phyloP scores from a whole-genome alignment of 2,797 vertebrate genomes.

The Lepidocolaptes lacrymiger region DNA sequence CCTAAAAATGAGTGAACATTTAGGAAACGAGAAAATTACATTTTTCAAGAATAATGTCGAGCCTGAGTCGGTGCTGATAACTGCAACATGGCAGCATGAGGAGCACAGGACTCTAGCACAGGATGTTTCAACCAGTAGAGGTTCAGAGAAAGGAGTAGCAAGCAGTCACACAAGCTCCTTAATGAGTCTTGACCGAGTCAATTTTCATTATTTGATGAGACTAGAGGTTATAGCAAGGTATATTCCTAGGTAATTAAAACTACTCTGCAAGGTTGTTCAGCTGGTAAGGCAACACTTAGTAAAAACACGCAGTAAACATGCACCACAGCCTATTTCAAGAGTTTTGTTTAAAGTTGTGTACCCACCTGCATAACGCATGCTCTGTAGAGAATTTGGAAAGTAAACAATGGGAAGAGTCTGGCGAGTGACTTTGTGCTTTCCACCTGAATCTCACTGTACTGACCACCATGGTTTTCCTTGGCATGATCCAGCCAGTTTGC shows the following conservation, averaged over 20 bases:
- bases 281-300: background rate
- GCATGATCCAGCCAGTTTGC: constrained; percentile 85
- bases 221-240: background rate
- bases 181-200: background rate
- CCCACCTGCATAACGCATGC: constrained; percentile 87
- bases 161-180: background rate
- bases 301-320: fast-evolving
- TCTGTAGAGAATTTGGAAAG: constrained; percentile 89
- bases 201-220: background rate
- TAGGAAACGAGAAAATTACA: fast-evolving
- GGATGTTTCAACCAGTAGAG: background rate
- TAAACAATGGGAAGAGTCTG: constrained; percentile 86
- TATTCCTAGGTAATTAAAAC: background rate
- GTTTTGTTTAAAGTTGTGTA: background rate
- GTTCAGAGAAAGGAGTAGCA: background rate
- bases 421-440: constrained; percentile 86
- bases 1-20: background rate
- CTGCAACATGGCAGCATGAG: fast-evolving
- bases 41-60: background rate
- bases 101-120: background rate
- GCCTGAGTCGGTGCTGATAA: background rate
- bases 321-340: fast-evolving
- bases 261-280: background rate
- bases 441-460: constrained; percentile 85
- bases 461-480: constrained; percentile 86